A percentile compares a stretch with the other conserved stretches of the same genome.
Conservation (phyloP, 2,113 vertebrate species). For the Perca fluviatilis region DNA sequence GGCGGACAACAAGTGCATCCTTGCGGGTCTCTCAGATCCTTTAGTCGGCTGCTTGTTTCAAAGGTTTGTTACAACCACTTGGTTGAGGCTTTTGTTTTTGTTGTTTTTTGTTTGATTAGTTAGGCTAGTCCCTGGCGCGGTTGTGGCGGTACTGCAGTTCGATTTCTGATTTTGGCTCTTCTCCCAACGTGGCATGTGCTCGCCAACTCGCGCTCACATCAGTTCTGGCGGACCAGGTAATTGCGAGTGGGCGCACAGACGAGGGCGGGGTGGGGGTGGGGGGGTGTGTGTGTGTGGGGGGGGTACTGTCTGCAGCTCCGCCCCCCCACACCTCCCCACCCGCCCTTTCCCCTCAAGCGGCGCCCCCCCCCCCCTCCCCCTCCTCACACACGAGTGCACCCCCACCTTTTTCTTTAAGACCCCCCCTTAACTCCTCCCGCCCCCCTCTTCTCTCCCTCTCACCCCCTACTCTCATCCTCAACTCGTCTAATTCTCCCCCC, state of each 20-base stretch:
- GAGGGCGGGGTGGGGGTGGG: constrained; percentile 25
- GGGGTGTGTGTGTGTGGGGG: neutral
- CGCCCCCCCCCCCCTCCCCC: neutral
- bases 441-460: neutral
- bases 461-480: constrained; percentile 31
- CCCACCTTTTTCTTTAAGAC: neutral
- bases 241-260: constrained; percentile 49
- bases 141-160: no score
- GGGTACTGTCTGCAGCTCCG: constrained; percentile 59
- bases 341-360: constrained; percentile 9
- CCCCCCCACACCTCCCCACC: neutral
- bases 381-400: constrained; percentile 2
- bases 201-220: constrained; percentile 56
- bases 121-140: no score
- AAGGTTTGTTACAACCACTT: constrained; percentile 38
- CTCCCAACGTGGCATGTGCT: constrained; percentile 69
- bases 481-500: constrained; percentile 7
- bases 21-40: constrained; percentile 63
- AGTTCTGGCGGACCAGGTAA: constrained; percentile 77
- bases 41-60: constrained; percentile 15
- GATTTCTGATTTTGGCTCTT: constrained; percentile 32
- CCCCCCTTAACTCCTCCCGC: neutral
- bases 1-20: constrained; percentile 83
- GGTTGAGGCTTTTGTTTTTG: neutral
- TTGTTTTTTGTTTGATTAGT: no score